Evolutionary conservation across 2,113 vertebrate genomes (phyloP), one percentile per base, ranked within the genome.

Genomic region (Hirundichthys speculiger): DNA sequence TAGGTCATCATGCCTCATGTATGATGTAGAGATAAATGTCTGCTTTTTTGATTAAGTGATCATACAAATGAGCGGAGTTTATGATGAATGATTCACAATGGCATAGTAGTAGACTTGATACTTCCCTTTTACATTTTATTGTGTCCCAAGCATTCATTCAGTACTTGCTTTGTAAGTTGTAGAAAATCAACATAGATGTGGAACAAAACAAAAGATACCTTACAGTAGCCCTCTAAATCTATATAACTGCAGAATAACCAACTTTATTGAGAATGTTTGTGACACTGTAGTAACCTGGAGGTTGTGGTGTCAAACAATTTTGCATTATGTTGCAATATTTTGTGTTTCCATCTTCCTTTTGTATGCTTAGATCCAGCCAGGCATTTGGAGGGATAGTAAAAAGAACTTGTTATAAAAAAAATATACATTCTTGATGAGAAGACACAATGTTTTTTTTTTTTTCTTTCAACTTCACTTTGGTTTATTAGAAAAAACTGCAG

Each of bases 381-480:
- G 7, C 12, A 38, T 13, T 19, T 39, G 46, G 61, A 65, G 53
- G 4, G 19, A 46, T 11, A 22, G 53, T 11, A 3, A 50, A 1
- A 58, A 25, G 19, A 60, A 11, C 0, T 39, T 24, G 15, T 38
- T 14, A 27, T 52, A 24, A 42, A 13, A 45, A 20, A 34, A 64
- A 3, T 2, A 10, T n/a, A n/a, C 24, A 18, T 27, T 3, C 13
- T 39, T 42, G 30, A 43, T 13, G 5, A 30, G 13, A 3, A 25
- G 25, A 14, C 54, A 70, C 30, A 63, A 20, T 24, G n/a, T 1
- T 46, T 63, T 55, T 50, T 52, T 1, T 46, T 63, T 55, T 50
- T 52, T 43, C 7, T 40, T 6, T 13, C 20, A 13, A 50, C 16
- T 61, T 67, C 12, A 39, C 56, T 69, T 71, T 71, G 68, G 59